Conservation (phyloP, 2,888 invertebrate genomes). For the Adelphocoris suturalis region DNA sequence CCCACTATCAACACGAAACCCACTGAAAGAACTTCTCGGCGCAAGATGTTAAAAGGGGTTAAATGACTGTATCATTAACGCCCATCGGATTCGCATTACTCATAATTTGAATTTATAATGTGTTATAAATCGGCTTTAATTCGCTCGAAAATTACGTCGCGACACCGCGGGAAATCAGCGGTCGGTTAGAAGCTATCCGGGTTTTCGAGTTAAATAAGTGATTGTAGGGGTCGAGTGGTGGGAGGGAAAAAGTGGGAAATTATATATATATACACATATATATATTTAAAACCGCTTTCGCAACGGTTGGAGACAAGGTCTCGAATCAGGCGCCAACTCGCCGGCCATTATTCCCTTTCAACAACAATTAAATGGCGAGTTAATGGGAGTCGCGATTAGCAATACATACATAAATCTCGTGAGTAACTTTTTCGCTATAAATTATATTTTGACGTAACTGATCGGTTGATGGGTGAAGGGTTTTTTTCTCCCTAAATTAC, state of each 20-base stretch:
- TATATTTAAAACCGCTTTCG: neutral
- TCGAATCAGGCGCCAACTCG: slow-evolving; percentile 51
- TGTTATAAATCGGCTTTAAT: slow-evolving; percentile 54
- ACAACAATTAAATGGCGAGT: slow-evolving; percentile 6
- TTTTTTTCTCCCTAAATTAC: neutral
- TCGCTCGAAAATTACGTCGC: slow-evolving; percentile 44
- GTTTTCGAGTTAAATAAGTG: slow-evolving; percentile 36
- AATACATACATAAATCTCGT: slow-evolving; percentile 9
- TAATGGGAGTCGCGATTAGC: slow-evolving; percentile 24
- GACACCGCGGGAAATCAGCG: slow-evolving; percentile 16
- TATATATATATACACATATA: neutral
- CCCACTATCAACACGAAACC: neutral
- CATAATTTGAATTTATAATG: slow-evolving; percentile 64
- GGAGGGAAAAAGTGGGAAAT: slow-evolving; percentile 10
- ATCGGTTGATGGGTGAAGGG: neutral
- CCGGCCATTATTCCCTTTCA: slow-evolving; percentile 20
- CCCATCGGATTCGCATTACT: slow-evolving; percentile 57
- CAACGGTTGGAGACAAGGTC: slow-evolving; percentile 48
- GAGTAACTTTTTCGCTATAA: neutral
- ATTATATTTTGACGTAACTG: slow-evolving; percentile 10
- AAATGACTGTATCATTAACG: slow-evolving; percentile 45
- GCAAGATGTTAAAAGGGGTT: slow-evolving; percentile 42
- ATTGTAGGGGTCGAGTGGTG: neutral
- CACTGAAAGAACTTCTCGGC: neutral
- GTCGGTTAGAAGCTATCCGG: neutral